Base-by-base conservation (phyloP, 2,113 vertebrate genomes). In the Typhlomys cinereus region DNA sequence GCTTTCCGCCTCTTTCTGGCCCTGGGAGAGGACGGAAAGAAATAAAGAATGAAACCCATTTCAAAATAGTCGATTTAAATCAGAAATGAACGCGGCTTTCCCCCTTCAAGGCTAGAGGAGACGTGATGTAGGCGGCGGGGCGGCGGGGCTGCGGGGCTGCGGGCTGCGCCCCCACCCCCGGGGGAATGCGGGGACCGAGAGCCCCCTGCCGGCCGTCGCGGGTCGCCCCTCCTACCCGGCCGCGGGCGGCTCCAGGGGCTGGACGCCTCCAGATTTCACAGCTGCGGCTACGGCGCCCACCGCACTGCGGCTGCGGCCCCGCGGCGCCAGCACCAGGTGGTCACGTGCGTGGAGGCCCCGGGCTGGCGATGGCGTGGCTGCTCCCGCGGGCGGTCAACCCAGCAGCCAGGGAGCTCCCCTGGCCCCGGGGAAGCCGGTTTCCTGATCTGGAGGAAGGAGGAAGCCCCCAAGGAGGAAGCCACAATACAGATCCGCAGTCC, bases 11-110 rank as follows among this genome's bases (percentile, higher is more conserved):
- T 91, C 85, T 90, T 88, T 90, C 92, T 61, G 73, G 95, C 96
- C 89, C 89, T 89, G 84, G 86, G 94, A 96, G 86, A 95, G 91
- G 80, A 78, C 93, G 67, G 71, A 71, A 57, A 88, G 92, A 90
- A 95, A 93, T 87, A 93, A 95, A 93, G 71, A 96, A 95, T 93
- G 92, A 81, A 94, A 92, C 67, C 61, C 94, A 94, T 96, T 96
- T 75, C 44, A 90, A 93, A 89, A 92, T 31, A 86, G 90, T 95
- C 90, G 75, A 93, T 95, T 95, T 92, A 62, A 92, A 95, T 95
- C 90, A 93, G 86, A 95, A 90, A 85, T 27, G 84, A 92, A 95
- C 23, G 59, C 54, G 46, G 85, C 54, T 90, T 85, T 61, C 57
- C 23, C 36, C 44, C 82, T 52, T 78, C 83, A 71, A 94, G 96